These are phyloP conservation scores for Pavo muticus DNA, from an alignment of 2,113 vertebrate genomes.

Conservation along the genomic window DNA sequence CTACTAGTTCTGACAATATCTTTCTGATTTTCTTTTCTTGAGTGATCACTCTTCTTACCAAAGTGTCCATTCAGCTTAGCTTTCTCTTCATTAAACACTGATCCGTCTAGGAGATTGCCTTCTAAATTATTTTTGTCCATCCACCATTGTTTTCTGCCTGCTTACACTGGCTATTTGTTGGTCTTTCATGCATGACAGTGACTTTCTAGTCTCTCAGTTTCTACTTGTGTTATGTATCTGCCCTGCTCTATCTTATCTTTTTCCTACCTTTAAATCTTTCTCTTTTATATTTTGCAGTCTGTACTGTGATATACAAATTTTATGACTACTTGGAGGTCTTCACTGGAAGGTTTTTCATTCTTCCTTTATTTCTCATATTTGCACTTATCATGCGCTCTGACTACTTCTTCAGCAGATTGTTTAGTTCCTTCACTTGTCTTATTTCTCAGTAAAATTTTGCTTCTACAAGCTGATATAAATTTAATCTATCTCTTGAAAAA, in stretches of 20 bases:
- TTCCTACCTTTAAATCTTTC: background rate
- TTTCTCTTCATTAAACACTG: background rate
- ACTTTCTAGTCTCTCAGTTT: background rate
- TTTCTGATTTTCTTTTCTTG: background rate
- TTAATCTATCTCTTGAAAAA: background rate
- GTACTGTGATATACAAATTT: background rate
- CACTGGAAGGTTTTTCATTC: background rate
- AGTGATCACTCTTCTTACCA: background rate
- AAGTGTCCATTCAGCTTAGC: background rate
- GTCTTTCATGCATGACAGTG: background rate
- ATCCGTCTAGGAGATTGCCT: background rate
- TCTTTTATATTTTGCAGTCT: background rate
- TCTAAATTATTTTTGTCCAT: background rate
- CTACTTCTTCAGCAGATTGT: background rate
- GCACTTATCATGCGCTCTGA: background rate
- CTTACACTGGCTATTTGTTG: background rate
- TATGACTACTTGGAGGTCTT: background rate
- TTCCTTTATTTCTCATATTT: background rate
- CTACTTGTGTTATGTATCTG: background rate
- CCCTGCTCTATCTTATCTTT: background rate
- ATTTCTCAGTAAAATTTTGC: background rate
- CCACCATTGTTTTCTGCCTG: background rate
- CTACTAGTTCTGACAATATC: background rate
- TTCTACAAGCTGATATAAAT: background rate
- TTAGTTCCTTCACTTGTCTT: background rate